These are phyloP conservation scores for Mycteria americana DNA, from an alignment of 2,797 vertebrate species.

Conservation along the genomic window DNA sequence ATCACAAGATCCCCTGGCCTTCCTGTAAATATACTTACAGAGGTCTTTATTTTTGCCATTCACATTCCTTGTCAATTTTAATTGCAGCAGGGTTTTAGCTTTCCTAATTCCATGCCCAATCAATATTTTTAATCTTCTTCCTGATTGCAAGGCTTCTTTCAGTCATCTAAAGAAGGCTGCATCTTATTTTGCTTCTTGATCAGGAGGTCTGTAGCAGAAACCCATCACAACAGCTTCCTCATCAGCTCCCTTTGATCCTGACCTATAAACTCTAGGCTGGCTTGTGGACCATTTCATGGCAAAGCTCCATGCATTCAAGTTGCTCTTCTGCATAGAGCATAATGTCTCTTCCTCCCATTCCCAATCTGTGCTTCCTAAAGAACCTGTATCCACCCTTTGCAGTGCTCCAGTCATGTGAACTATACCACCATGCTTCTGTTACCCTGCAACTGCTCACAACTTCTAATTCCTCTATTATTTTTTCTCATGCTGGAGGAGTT, in stretches of 20 bases:
- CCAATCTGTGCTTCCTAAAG: not conserved
- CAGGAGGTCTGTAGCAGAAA: not conserved
- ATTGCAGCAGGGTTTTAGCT: not conserved
- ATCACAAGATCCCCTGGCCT: not conserved
- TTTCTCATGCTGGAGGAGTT: not conserved
- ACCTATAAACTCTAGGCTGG: not conserved
- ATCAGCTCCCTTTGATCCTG: not conserved
- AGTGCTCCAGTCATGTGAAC: not conserved
- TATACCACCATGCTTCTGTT: not conserved
- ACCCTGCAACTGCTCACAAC: not conserved
- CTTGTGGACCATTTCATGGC: not conserved
- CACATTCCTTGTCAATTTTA: not conserved
- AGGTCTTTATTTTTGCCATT: not conserved
- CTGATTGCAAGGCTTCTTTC: not conserved
- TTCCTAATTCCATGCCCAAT: not conserved
- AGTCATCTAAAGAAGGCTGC: not conserved
- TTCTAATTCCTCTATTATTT: not conserved
- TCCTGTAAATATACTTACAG: not conserved
- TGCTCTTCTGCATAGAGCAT: not conserved
- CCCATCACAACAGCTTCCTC: not conserved
- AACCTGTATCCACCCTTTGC: not conserved
- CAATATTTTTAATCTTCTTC: slow-evolving; percentile 21
- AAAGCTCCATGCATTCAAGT: not conserved
- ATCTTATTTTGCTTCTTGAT: not conserved
- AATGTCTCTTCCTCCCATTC: not conserved